Evolutionary conservation across 2,888 invertebrate genomes (phyloP).

Genomic region (Busseola fusca): DNA sequence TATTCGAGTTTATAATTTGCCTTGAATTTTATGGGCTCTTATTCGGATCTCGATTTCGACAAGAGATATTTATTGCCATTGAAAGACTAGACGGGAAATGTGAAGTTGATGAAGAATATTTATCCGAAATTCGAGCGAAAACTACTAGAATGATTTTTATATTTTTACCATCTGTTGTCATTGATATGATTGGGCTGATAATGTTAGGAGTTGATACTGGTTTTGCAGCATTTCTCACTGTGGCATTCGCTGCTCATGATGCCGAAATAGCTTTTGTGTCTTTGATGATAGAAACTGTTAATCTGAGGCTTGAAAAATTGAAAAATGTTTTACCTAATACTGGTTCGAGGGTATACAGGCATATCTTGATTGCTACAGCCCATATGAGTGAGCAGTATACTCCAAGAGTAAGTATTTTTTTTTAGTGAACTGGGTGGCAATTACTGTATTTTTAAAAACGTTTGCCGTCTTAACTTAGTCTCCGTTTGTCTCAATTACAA

Average conservation of each 20-base stretch:
- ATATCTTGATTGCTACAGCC: conserved; percentile 70
- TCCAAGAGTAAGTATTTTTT: conserved; percentile 66
- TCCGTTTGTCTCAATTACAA: too few relatives aligned
- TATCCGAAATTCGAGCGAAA: conserved; percentile 51
- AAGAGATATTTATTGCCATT: conserved; percentile 63
- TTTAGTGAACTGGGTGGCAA: neutral
- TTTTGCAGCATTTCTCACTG: conserved; percentile 59
- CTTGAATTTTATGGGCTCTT: conserved; percentile 63
- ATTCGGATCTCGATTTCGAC: conserved; percentile 56
- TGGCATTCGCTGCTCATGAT: conserved; percentile 74
- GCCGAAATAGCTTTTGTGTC: conserved; percentile 73
- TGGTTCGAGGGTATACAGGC: conserved; percentile 73
- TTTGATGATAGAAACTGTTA: conserved; percentile 72
- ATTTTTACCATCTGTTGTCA: conserved; percentile 57
- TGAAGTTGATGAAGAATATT: conserved; percentile 59
- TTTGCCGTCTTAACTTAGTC: too few relatives aligned
- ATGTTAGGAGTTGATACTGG: conserved; percentile 49
- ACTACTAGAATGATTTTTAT: conserved; percentile 48
- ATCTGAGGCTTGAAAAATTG: conserved; percentile 69
- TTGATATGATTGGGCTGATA: conserved; percentile 68
- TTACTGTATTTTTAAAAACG: too few relatives aligned
- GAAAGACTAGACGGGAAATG: conserved; percentile 72
- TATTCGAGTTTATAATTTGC: conserved; percentile 57
- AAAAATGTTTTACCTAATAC: conserved; percentile 54
- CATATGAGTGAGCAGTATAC: conserved; percentile 74